phyloP scores from a whole-genome alignment of 2,888 invertebrate genomes.

The Ctenicera cuprea region DNA sequence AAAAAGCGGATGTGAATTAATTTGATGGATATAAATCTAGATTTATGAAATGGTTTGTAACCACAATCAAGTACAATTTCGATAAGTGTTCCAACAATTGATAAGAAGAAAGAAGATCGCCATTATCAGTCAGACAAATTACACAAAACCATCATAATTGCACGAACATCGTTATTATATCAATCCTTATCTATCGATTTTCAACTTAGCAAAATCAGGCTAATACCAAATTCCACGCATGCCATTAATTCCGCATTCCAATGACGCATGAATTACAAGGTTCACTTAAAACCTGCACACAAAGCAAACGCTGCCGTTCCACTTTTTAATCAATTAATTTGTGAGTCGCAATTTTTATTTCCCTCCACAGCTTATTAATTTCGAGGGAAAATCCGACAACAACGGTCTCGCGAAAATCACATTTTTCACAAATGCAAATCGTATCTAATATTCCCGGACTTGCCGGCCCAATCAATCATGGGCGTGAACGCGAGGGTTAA shows the following conservation, averaged over 20 bases:
- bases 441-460: background rate
- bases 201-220: background rate
- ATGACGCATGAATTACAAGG: background rate
- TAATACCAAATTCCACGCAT: background rate
- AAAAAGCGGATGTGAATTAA: too few relatives aligned
- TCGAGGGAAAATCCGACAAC: background rate
- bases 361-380: background rate
- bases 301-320: background rate
- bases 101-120: too few relatives aligned
- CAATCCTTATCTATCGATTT: background rate
- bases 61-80: too few relatives aligned
- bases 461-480: constrained; percentile 16
- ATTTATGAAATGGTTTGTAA: too few relatives aligned
- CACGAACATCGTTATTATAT: too few relatives aligned
- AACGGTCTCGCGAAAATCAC: constrained; percentile 6
- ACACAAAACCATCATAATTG: too few relatives aligned
- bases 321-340: too few relatives aligned
- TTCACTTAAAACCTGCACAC: background rate
- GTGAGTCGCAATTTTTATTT: too few relatives aligned
- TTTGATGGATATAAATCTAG: too few relatives aligned
- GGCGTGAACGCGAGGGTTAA: background rate
- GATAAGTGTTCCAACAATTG: too few relatives aligned
- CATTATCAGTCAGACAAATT: too few relatives aligned
- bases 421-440: constrained; percentile 14
- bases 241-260: background rate